Base-by-base conservation (phyloP, 1,140 invertebrate species). In the Dermatophagoides farinae region DNA sequence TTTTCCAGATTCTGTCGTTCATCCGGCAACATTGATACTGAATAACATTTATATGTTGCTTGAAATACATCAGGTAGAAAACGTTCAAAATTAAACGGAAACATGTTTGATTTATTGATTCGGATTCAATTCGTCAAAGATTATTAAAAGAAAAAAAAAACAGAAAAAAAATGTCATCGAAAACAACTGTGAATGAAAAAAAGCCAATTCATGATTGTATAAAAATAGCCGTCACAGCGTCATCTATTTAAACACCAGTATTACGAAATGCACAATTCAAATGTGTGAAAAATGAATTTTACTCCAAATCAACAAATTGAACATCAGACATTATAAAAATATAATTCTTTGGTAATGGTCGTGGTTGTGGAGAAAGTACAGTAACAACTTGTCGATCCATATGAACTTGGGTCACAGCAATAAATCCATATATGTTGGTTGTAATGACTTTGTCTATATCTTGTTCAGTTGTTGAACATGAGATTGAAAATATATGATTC, bases 1-100 rank as follows among this genome's bases (percentile, higher is more conserved):
- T 85, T 80, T 77, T 97, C 92, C n/a, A 97, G 88, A 74, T 96
- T 88, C 69, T 87, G 82, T 64, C 90, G 77, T 66, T 95, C 90
- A 69, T 87, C 88, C 40, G 88, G 87, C 47, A 96, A 72, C 90
- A 97, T 93, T 1, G 88, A 90, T 0, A 96, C 88, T 1, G 91
- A 96, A 73, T 83, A 97, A 74, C 90, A 95, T 73, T 81, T 79
- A 71, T 78, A 78, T 16, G 83, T 80, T 43, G 80, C 82, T 65
- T 84, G 85, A 69, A 91, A 90, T 20, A n/a, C 38, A 44, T 55
- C 53, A 5, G 12, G 38, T n/a, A 41, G 5, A 20, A 25, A 44
- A 20, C 41, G 41, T n/a, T 55, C 41, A 44, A 55, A 55, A 23
- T 55, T 55, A 38, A 55, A 55, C 4, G 38, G n/a, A 44, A 55